These are phyloP conservation scores for Mesorhabditis sp. DNA, from an alignment of 2,888 invertebrate genomes.

Conservation along the genomic window DNA sequence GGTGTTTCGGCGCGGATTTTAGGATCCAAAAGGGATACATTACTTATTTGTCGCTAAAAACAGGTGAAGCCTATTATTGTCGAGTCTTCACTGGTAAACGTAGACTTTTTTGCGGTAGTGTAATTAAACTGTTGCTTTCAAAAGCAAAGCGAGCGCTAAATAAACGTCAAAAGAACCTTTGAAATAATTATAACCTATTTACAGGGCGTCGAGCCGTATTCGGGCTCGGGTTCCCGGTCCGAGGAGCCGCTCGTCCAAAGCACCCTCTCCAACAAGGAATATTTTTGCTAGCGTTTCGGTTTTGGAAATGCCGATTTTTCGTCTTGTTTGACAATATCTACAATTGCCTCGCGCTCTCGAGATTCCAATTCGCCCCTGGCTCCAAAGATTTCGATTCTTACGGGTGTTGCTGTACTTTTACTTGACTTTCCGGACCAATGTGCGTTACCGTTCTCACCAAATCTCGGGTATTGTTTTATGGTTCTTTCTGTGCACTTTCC, in stretches of 20 bases:
- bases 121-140: neutral
- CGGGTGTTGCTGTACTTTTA: too few relatives aligned
- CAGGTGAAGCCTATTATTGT: neutral
- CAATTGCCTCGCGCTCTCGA: neutral
- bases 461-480: too few relatives aligned
- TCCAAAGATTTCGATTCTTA: too few relatives aligned
- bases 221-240: neutral
- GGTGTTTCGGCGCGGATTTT: neutral
- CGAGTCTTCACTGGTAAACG: neutral
- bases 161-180: neutral
- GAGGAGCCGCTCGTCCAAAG: conserved; percentile 6
- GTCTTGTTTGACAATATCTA: neutral
- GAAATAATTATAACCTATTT: neutral
- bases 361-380: too few relatives aligned
- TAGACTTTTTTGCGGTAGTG: neutral
- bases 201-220: neutral
- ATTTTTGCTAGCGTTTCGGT: neutral
- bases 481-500: too few relatives aligned
- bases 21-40: neutral
- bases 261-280: conserved; percentile 7
- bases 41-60: neutral
- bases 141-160: neutral
- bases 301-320: neutral
- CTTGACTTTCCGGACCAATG: too few relatives aligned
- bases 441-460: too few relatives aligned